Evolutionary conservation across 1,140 invertebrate genomes (phyloP).

Genomic region (Brachionus rotundiformis): DNA sequence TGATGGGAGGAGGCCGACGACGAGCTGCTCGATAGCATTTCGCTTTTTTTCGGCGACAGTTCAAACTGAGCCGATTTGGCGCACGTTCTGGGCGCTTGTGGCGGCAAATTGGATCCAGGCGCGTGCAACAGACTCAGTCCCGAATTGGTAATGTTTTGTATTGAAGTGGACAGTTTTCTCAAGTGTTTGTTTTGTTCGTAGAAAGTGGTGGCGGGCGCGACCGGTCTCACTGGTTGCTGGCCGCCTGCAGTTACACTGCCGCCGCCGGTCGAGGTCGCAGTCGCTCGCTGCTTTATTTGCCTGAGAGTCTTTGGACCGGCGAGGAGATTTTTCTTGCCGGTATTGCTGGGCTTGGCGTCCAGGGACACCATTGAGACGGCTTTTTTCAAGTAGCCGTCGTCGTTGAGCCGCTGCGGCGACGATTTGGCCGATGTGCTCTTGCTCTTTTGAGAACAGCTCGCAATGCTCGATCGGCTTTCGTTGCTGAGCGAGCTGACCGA

Average conservation of each 20-base stretch:
- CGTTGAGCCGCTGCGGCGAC: not conserved
- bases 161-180: slow-evolving; percentile 39
- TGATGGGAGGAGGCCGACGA: not conserved
- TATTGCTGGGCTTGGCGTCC: not conserved
- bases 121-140: not conserved
- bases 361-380: slow-evolving; percentile 24
- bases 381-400: slow-evolving; percentile 13
- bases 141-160: slow-evolving; percentile 22
- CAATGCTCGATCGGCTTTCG: not conserved
- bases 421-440: slow-evolving; percentile 17
- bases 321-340: not conserved
- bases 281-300: slow-evolving; percentile 24
- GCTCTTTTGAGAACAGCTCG: not conserved
- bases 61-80: slow-evolving; percentile 16
- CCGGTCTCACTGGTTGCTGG: not conserved
- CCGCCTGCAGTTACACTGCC: not conserved
- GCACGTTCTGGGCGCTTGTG: not conserved
- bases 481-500: slow-evolving; percentile 8
- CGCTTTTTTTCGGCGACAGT: not conserved
- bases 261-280: not conserved
- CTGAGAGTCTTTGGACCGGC: slow-evolving; percentile 1
- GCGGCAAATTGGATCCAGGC: slow-evolving; percentile 1
- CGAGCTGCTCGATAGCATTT: not conserved
- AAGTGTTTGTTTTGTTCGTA: slow-evolving; percentile 50
- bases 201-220: not conserved